Percentiles rank a stretch among this genome's conserved stretches.
Conservation (phyloP, 2,888 invertebrate genomes). For the Leucania comma region DNA sequence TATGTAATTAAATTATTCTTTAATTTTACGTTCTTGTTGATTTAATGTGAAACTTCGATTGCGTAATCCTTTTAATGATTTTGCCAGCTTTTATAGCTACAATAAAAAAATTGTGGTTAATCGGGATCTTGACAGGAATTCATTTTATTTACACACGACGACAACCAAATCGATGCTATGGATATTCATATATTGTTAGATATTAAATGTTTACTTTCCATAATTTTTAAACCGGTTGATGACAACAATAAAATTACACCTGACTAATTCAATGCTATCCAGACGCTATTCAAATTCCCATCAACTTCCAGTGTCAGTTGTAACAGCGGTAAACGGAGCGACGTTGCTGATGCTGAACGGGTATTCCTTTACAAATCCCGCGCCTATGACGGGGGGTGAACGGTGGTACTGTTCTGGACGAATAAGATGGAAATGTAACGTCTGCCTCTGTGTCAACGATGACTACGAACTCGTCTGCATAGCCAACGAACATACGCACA, state of each 20-base stretch:
- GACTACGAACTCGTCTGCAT: conserved; percentile 87
- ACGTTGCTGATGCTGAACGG: conserved; percentile 86
- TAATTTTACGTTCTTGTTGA: background rate
- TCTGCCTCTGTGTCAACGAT: conserved; percentile 86
- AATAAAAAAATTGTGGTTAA: too few species aligned
- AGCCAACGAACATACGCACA: conserved; percentile 82
- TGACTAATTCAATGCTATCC: background rate
- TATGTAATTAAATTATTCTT: background rate
- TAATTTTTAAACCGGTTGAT: background rate
- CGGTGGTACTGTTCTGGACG: conserved; percentile 87
- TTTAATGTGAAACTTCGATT: background rate
- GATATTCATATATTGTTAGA: background rate
- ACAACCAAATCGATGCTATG: too few species aligned
- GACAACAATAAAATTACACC: background rate
- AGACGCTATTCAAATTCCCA: conserved; percentile 52
- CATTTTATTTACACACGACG: background rate
- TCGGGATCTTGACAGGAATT: background rate
- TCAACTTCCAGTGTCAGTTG: conserved; percentile 84
- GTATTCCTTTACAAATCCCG: conserved; percentile 85
- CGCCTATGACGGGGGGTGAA: conserved; percentile 85
- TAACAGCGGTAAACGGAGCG: conserved; percentile 86
- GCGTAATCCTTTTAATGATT: background rate
- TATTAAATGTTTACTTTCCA: background rate
- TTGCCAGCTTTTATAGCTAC: background rate
- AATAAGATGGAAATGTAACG: conserved; percentile 80